Base-by-base conservation (phyloP, 2,113 vertebrate species). In the Pipa parva region DNA sequence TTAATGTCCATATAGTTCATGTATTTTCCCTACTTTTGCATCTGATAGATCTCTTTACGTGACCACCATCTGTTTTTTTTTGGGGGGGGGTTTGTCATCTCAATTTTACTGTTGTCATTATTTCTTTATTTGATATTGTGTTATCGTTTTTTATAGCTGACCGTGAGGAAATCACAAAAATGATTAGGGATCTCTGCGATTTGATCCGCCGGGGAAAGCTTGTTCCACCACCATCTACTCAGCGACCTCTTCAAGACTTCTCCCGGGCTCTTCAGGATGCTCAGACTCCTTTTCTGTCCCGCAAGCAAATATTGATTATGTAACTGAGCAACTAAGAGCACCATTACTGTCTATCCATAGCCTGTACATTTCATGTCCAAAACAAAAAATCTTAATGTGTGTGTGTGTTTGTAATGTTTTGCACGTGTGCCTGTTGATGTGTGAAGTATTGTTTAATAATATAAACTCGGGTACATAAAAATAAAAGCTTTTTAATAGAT, bases 251-350 rank as follows among this genome's bases (percentile, higher is more conserved):
- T 5, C 76, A 84, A 57, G 87, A 96, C 73, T 95, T 89, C 84
- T 75, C 21, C 20, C 63, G 13, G 25, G 95, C 93, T 0, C 76
- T 99, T 78, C 80, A 87, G 11, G 63, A 77, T 2, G 76, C 92
- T 46, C 88, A 87, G 89, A 84, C 88, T 69, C 93, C 95, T 20
- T 97, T 91, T 15, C 18, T 72, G 0, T 95, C 92, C 24, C 79
- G 85, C 8, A 99, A 99, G 78, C 95, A 98, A 78, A 83, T 99
- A 67, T 84, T 99, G 2, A 79, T 90, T 42, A 82, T 98, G 90
- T 94, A 83, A 93, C 8, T 24, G 1, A 4, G 29, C 29, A 18
- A 3, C 21, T 3, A 18, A n/a, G 4, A 10, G 7, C 18, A 15
- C 7, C 3, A n/a, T n/a, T n/a, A 7, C 31, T 36, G 46, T n/a